These are phyloP conservation scores for Lordiphosa mommai DNA, from an alignment of 1,140 invertebrate species.

Conservation along the genomic window DNA sequence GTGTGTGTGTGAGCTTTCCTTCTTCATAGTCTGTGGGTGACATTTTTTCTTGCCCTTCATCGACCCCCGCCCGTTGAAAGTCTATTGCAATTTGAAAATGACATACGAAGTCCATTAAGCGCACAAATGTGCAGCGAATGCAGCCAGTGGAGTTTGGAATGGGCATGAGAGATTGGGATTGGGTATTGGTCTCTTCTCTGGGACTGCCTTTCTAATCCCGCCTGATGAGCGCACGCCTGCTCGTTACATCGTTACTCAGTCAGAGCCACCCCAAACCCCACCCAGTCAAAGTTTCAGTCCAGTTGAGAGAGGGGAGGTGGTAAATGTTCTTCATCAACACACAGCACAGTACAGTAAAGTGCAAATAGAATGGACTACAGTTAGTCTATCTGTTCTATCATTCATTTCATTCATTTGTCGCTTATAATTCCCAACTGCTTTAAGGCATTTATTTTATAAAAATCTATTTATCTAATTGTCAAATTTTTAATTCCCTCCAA, in stretches of 20 bases:
- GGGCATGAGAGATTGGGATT: background rate
- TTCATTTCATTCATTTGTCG: no score
- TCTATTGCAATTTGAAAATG: slow-evolving; percentile 78
- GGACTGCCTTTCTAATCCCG: slow-evolving; percentile 29
- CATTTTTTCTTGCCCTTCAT: slow-evolving; percentile 55
- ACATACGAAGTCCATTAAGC: slow-evolving; percentile 77
- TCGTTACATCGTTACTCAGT: slow-evolving; percentile 45
- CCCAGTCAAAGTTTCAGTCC: slow-evolving; percentile 35
- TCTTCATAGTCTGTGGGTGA: slow-evolving; percentile 48
- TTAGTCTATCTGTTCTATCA: no score
- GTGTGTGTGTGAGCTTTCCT: slow-evolving; percentile 14
- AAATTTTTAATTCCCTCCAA: no score
- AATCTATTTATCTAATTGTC: no score
- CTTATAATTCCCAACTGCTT: no score
- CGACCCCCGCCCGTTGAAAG: slow-evolving; percentile 44
- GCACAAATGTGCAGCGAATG: slow-evolving; percentile 56
- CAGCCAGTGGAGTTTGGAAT: slow-evolving; percentile 18
- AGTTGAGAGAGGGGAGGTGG: background rate
- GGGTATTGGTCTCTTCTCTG: no score
- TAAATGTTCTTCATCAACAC: slow-evolving; percentile 52
- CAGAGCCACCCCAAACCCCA: slow-evolving; percentile 6
- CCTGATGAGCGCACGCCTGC: slow-evolving; percentile 38
- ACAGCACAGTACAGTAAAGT: slow-evolving; percentile 3
- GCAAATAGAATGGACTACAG: no score
- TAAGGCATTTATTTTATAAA: no score